phyloP scores from a whole-genome alignment of 1,140 invertebrate species.

The Pseudomyrmex concolor region DNA sequence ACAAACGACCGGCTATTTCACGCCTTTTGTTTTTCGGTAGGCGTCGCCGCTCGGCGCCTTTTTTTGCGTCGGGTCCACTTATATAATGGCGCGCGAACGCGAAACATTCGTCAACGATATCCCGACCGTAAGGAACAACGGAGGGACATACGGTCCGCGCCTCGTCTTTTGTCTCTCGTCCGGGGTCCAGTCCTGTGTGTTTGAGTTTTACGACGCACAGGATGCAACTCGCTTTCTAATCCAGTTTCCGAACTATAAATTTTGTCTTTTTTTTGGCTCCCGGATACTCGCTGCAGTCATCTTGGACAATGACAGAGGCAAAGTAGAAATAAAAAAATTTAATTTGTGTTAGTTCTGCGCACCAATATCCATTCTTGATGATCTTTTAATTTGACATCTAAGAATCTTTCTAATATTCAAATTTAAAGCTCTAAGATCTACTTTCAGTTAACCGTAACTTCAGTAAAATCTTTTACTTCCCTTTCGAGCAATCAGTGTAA shows the following conservation, averaged over 20 bases:
- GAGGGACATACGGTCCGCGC: slow-evolving; percentile 53
- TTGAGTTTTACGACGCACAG: slow-evolving; percentile 20
- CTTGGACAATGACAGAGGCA: too few relatives aligned
- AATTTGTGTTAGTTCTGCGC: too few relatives aligned
- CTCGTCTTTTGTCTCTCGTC: slow-evolving; percentile 44
- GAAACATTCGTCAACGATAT: slow-evolving; percentile 72
- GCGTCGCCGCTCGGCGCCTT: slow-evolving; percentile 72
- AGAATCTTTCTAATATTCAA: too few relatives aligned
- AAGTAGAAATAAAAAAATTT: too few relatives aligned
- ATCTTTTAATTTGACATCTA: too few relatives aligned
- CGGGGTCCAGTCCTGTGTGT: slow-evolving; percentile 12
- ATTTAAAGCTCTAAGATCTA: too few relatives aligned
- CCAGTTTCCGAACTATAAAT: slow-evolving; percentile 46
- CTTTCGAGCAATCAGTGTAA: too few relatives aligned
- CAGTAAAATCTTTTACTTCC: too few relatives aligned
- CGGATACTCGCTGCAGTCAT: too few relatives aligned
- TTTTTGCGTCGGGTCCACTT: slow-evolving; percentile 70
- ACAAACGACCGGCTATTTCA: slow-evolving; percentile 74
- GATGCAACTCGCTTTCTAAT: neutral
- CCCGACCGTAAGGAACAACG: slow-evolving; percentile 25
- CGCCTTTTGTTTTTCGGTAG: slow-evolving; percentile 74
- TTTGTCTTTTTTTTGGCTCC: neutral
- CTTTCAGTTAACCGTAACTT: too few relatives aligned
- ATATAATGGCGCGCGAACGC: slow-evolving; percentile 55
- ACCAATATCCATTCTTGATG: too few relatives aligned